Base-by-base conservation (phyloP, 2,113 vertebrate species). In the Megaceryle maxima region DNA sequence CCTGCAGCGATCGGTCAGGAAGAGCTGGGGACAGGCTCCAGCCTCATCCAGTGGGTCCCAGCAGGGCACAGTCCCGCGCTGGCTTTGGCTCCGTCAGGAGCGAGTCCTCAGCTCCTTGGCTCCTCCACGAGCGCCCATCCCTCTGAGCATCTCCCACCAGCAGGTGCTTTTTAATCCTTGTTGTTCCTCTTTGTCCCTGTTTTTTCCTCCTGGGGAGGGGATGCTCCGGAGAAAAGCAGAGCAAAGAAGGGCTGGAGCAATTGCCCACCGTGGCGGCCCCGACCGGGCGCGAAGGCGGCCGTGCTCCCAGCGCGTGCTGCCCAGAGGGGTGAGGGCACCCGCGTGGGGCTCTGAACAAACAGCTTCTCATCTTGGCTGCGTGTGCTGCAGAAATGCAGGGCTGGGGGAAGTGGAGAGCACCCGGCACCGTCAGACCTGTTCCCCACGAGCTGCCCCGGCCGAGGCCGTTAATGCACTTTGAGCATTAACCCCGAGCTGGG, bases 361-460 rank as follows among this genome's bases (percentile, higher is more conserved):
- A 75, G 57, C 53, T 62, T 70, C 41, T 53, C 9, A 41, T 44
- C 37, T 39, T 1, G 3, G 4, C 35, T n/a, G 39, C 11, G 8
- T 16, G 25, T 7, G 68, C 75, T 13, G 62, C 69, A 60, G 2
- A 53, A 80, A 67, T 9, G 44, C 6, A 12, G 4, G 53, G 69
- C 41, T 33, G 51, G 48, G 56, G 84, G 50, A 19, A 59, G 78
- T 39, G 1, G 3, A 29, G 25, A 35, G 89, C 87, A 37, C 39
- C 28, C 39, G 31, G 39, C 63, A 43, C 80, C 5, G 74, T 91
- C 95, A 70, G 94, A 92, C 92, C 95, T 44, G 89, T 86, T 94
- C 57, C 48, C 68, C 80, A 19, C 16, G 5, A 15, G 29, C 55
- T 75, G 76, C 70, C 46, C 62, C 0, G 64, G 63, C 50, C 9